phyloP scores from a whole-genome alignment of 2,888 invertebrate species.

The Scaptomyza cyrtandrae region DNA sequence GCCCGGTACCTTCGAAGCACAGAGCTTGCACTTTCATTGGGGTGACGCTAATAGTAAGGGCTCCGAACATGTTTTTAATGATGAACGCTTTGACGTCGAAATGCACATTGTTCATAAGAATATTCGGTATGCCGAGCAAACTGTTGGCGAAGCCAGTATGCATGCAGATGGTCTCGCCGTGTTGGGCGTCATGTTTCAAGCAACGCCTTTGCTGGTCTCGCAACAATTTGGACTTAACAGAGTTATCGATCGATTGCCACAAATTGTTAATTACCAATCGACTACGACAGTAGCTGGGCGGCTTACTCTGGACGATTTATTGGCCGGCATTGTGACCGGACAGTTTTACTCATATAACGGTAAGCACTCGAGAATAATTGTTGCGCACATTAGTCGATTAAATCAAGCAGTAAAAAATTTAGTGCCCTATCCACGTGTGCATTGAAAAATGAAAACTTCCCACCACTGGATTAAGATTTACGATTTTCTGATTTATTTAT shows the following conservation, averaged over 20 bases:
- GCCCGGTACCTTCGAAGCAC: conserved; percentile 63
- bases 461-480: too few relatives aligned
- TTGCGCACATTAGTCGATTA: neutral
- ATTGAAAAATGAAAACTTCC: too few relatives aligned
- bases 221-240: conserved; percentile 51
- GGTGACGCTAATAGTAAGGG: conserved; percentile 88
- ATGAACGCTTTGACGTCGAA: conserved; percentile 86
- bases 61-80: conserved; percentile 84
- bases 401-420: too few relatives aligned
- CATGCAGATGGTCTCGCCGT: conserved; percentile 87
- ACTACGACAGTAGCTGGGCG: conserved; percentile 49
- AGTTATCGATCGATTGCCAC: conserved; percentile 66
- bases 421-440: too few relatives aligned
- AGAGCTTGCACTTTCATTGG: conserved; percentile 88
- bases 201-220: conserved; percentile 28
- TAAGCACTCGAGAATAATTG: conserved; percentile 19
- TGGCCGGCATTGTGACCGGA: conserved; percentile 65
- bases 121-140: conserved; percentile 85
- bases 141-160: conserved; percentile 84
- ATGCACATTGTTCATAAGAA: conserved; percentile 89
- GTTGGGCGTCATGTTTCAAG: conserved; percentile 87
- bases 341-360: conserved; percentile 75
- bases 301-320: conserved; percentile 58
- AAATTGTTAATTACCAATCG: conserved; percentile 49
- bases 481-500: too few relatives aligned